A percentile compares a stretch with the other conserved stretches of the same genome.
These are phyloP conservation scores for Leptinotarsa juncta DNA, from an alignment of 2,888 invertebrate species.

Conservation along the genomic window DNA sequence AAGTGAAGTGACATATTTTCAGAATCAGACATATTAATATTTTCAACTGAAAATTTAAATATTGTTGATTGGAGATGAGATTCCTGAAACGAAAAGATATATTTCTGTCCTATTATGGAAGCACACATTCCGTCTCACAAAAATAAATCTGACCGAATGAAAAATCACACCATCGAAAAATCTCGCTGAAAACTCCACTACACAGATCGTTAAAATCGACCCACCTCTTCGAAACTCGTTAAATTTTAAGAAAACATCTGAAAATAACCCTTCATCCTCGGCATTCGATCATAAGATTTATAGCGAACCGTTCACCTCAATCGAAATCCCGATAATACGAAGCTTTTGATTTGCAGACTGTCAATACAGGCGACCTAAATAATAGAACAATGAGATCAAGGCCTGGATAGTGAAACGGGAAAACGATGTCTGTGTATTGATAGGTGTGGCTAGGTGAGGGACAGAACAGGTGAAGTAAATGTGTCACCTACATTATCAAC, in stretches of 20 bases:
- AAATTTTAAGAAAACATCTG: conserved; percentile 10
- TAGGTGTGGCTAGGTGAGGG: conserved; percentile 6
- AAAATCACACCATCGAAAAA: neutral
- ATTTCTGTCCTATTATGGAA: neutral
- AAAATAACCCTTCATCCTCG: conserved; percentile 3
- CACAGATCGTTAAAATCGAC: conserved; percentile 6
- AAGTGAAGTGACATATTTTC: no score
- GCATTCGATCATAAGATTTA: neutral
- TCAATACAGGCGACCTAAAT: conserved; percentile 12
- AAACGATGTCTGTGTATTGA: neutral
- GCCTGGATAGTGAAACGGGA: neutral
- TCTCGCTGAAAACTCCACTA: neutral
- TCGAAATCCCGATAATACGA: neutral
- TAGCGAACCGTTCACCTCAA: neutral
- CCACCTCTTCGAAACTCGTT: conserved; percentile 14
- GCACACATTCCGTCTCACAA: neutral
- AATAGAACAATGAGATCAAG: conserved; percentile 10
- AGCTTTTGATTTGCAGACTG: neutral
- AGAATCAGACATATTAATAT: no score
- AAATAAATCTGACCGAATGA: conserved; percentile 3
- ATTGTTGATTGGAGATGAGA: no score
- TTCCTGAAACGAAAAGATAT: neutral
- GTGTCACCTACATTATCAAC: conserved; percentile 8
- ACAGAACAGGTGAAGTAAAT: neutral
- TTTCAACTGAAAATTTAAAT: no score